Conservation (phyloP, 2,113 vertebrate genomes). For the Athene cunicularia region DNA sequence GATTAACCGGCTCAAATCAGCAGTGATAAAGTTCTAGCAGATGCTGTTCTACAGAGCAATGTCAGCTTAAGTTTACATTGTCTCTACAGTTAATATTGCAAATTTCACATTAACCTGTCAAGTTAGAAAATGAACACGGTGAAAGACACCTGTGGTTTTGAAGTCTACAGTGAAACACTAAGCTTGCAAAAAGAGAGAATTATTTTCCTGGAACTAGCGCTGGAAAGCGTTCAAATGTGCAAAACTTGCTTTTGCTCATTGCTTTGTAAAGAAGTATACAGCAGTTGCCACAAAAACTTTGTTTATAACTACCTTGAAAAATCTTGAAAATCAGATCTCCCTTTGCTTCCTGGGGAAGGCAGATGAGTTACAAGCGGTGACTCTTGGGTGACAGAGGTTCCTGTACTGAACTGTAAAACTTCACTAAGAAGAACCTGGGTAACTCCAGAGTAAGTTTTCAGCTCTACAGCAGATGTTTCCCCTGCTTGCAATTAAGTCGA, state of each 20-base stretch:
- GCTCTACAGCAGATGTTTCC: neutral
- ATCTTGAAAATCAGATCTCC: neutral
- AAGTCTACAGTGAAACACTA: neutral
- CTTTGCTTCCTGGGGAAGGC: neutral
- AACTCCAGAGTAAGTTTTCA: neutral
- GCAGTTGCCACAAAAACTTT: neutral
- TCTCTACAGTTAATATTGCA: neutral
- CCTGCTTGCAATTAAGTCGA: neutral
- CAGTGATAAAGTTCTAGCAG: neutral
- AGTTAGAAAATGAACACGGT: neutral
- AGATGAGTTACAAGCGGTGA: neutral
- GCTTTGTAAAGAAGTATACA: neutral
- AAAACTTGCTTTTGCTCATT: neutral
- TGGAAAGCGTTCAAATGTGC: neutral
- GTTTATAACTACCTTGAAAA: neutral
- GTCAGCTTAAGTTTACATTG: neutral
- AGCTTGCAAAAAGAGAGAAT: neutral
- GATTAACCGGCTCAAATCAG: neutral
- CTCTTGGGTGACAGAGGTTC: neutral
- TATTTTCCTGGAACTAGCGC: neutral
- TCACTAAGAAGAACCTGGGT: neutral
- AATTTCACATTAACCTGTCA: neutral
- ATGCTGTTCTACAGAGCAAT: neutral
- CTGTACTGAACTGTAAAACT: neutral
- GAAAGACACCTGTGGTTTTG: neutral